phyloP scores from a whole-genome alignment of 2,888 invertebrate species.

The Mythimna impura region DNA sequence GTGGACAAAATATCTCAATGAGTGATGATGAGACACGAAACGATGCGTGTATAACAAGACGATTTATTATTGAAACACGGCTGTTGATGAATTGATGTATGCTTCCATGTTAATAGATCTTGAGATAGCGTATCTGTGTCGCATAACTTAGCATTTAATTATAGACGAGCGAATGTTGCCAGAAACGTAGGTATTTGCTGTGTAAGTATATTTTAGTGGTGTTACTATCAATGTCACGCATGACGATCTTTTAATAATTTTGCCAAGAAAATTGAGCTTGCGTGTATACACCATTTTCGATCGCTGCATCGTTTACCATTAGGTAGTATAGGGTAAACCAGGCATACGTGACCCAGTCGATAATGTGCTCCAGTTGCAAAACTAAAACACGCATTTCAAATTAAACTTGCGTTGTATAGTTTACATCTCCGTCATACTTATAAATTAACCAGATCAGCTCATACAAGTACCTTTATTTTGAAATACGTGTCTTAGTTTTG shows the following conservation, averaged over 20 bases:
- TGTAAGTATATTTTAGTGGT: neutral
- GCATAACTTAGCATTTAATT: constrained; percentile 25
- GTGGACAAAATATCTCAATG: constrained; percentile 14
- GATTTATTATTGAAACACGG: constrained; percentile 40
- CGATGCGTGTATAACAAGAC: constrained; percentile 37
- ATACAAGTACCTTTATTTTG: too few species aligned
- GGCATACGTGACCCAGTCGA: too few species aligned
- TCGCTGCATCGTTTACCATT: neutral
- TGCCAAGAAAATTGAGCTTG: neutral
- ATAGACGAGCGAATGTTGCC: constrained; percentile 16
- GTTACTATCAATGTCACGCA: neutral
- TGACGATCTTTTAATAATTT: neutral
- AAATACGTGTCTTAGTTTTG: too few species aligned
- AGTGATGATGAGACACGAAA: constrained; percentile 14
- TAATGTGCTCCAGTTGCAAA: too few species aligned
- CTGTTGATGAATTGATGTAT: constrained; percentile 36
- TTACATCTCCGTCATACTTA: too few species aligned
- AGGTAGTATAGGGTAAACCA: too few species aligned
- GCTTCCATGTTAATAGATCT: constrained; percentile 41
- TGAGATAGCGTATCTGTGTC: constrained; percentile 39
- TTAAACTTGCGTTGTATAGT: too few species aligned
- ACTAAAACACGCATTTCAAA: too few species aligned
- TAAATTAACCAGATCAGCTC: too few species aligned
- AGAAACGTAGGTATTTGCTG: constrained; percentile 9
- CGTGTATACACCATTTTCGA: neutral